A percentile compares a stretch with the other conserved stretches of the same genome.
phyloP scores from a whole-genome alignment of 2,113 vertebrate genomes.

The Triplophysa siluroides region DNA sequence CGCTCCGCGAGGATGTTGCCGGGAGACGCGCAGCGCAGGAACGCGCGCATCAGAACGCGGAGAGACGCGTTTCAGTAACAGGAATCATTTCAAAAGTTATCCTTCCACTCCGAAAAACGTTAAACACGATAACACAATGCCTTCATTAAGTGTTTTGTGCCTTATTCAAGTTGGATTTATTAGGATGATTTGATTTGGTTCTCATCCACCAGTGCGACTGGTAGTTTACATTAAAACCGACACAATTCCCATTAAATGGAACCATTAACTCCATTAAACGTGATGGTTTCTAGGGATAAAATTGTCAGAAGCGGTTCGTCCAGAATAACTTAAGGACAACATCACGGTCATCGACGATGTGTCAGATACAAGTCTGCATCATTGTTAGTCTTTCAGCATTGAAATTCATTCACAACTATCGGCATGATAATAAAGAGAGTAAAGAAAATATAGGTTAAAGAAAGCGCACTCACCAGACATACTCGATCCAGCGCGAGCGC shows the following conservation, averaged over 20 bases:
- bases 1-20: slow-evolving; percentile 72
- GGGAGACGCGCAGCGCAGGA: slow-evolving; percentile 72
- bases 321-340: background rate
- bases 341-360: slow-evolving; percentile 1
- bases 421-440: background rate
- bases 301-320: background rate
- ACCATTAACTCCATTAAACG: too few species aligned
- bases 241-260: too few species aligned
- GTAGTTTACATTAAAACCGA: background rate
- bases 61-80: background rate
- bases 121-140: background rate
- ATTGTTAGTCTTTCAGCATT: background rate
- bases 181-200: too few species aligned
- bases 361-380: slow-evolving; percentile 9
- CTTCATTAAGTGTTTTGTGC: too few species aligned
- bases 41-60: slow-evolving; percentile 66
- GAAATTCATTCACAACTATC: background rate
- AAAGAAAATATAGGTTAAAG: background rate
- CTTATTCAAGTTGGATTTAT: too few species aligned
- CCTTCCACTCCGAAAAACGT: too few species aligned
- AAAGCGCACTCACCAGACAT: slow-evolving; percentile 11
- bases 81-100: too few species aligned
- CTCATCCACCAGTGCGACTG: too few species aligned
- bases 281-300: too few species aligned
- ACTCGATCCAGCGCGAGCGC: slow-evolving; percentile 19